Conservation (phyloP, 2,888 invertebrate species). For the Trichacis sp. region DNA sequence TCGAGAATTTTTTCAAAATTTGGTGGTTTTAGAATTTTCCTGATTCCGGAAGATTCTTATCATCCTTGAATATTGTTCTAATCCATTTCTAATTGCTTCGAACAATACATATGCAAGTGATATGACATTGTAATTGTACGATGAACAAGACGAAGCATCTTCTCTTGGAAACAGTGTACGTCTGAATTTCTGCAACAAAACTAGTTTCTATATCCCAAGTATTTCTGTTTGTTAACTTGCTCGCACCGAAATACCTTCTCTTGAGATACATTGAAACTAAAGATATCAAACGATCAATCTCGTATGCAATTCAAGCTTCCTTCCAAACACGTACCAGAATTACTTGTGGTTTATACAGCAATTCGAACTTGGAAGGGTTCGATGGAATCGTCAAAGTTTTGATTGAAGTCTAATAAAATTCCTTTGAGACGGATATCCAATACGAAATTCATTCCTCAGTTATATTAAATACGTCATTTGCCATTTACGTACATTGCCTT, state of each 20-base stretch:
- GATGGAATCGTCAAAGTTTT: slow-evolving; percentile 25
- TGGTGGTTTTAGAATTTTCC: too few species aligned
- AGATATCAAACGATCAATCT: slow-evolving; percentile 26
- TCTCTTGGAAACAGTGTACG: not conserved
- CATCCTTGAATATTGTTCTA: too few species aligned
- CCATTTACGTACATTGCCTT: too few species aligned
- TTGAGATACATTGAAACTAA: slow-evolving; percentile 21
- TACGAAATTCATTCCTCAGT: too few species aligned
- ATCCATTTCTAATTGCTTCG: too few species aligned
- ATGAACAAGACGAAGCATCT: too few species aligned
- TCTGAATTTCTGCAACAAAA: not conserved
- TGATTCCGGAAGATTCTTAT: too few species aligned
- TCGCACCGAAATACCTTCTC: not conserved
- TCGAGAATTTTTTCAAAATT: too few species aligned
- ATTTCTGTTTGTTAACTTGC: slow-evolving; percentile 22
- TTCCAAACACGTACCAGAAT: slow-evolving; percentile 26
- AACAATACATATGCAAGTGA: too few species aligned
- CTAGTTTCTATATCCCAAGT: slow-evolving; percentile 4
- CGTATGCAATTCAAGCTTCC: slow-evolving; percentile 22
- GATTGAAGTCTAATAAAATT: slow-evolving; percentile 33
- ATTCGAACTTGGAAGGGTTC: slow-evolving; percentile 12
- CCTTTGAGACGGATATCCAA: slow-evolving; percentile 1
- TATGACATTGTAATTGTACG: too few species aligned
- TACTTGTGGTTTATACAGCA: slow-evolving; percentile 30
- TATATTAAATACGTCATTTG: too few species aligned